These are phyloP conservation scores for Madoqua kirkii DNA, from an alignment of 2,113 vertebrate genomes.

Conservation along the genomic window DNA sequence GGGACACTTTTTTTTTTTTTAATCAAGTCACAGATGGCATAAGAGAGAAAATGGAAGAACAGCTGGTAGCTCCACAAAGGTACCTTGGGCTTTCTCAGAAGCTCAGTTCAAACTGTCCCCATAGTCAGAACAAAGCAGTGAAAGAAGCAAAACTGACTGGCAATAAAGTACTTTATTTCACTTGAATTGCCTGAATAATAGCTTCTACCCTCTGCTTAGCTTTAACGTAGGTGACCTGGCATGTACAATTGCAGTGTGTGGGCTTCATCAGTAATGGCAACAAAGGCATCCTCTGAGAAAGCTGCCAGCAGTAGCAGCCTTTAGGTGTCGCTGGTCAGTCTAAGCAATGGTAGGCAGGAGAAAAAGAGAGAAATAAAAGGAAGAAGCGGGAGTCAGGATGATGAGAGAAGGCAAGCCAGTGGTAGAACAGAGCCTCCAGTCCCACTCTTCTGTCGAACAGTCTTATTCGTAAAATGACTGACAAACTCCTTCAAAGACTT, in stretches of 20 bases:
- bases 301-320: neutral
- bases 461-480: neutral
- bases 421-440: neutral
- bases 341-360: neutral
- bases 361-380: neutral
- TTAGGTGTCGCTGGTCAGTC: neutral
- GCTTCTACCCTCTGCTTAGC: slow-evolving; percentile 27
- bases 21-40: slow-evolving; percentile 59
- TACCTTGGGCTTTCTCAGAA: slow-evolving; percentile 52
- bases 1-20: neutral
- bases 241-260: neutral
- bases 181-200: slow-evolving; percentile 47
- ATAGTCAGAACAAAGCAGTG: slow-evolving; percentile 18
- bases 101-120: slow-evolving; percentile 49
- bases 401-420: neutral
- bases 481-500: neutral
- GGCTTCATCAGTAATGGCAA: neutral
- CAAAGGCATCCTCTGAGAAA: neutral
- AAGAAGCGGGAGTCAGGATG: neutral
- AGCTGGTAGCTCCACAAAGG: slow-evolving; percentile 48
- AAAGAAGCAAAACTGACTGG: slow-evolving; percentile 44
- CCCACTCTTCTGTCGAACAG: neutral
- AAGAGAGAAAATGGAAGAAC: slow-evolving; percentile 51
- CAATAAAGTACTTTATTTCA: slow-evolving; percentile 50
- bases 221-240: slow-evolving; percentile 42